Evolutionary conservation across 2,888 invertebrate genomes (phyloP).

Genomic region (Limnephilus marmoratus): DNA sequence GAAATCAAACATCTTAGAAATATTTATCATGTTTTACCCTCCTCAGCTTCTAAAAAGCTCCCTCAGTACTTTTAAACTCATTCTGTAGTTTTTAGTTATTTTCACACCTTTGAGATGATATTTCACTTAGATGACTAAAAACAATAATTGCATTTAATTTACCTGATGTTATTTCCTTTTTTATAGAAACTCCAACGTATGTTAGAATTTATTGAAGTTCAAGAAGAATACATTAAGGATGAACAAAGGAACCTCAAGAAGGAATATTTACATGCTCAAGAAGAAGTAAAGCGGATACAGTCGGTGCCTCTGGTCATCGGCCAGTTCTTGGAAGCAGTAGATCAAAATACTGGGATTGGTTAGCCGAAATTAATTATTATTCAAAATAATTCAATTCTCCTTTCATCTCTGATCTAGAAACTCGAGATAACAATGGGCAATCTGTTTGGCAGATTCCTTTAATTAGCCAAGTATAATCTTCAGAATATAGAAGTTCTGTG

Average conservation of each 20-base stretch:
- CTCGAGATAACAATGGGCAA: background rate
- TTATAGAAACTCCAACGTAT: constrained; percentile 94
- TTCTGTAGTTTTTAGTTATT: background rate
- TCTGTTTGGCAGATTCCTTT: no score
- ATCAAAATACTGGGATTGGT: constrained; percentile 98
- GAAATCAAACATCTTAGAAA: background rate
- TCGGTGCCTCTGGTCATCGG: constrained; percentile 99
- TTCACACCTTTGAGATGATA: background rate
- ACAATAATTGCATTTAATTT: background rate
- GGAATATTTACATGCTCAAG: constrained; percentile 98
- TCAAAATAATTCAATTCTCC: background rate
- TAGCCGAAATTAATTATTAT: constrained; percentile 39
- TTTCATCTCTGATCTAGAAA: no score
- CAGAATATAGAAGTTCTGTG: background rate
- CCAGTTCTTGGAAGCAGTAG: constrained; percentile 99
- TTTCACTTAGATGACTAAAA: background rate
- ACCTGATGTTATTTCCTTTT: background rate
- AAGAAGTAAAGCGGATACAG: constrained; percentile 98
- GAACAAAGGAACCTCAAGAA: constrained; percentile 99
- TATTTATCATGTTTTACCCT: background rate
- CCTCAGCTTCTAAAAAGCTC: background rate
- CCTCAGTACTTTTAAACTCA: background rate
- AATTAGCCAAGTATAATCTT: background rate
- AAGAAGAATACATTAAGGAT: constrained; percentile 99
- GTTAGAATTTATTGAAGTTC: constrained; percentile 97